phyloP scores from a whole-genome alignment of 2,797 vertebrate species.

The Tragelaphus eurycerus region DNA sequence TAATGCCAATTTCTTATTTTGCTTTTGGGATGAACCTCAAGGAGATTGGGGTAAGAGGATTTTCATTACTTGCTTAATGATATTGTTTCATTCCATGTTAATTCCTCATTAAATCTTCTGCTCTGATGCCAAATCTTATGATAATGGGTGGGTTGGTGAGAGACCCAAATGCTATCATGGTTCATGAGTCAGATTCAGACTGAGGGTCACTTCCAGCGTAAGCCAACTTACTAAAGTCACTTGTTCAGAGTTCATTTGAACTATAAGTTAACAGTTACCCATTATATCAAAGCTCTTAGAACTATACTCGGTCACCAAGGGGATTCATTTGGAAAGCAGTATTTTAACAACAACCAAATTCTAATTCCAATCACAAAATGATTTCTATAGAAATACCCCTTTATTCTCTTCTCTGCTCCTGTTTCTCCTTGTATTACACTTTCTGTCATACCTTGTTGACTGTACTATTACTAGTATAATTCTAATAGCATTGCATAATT shows the following conservation, averaged over 20 bases:
- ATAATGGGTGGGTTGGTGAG: background rate
- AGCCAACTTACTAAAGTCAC: background rate
- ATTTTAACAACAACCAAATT: background rate
- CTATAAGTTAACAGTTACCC: background rate
- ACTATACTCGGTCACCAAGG: background rate
- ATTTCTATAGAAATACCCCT: background rate
- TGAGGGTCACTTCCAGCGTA: background rate
- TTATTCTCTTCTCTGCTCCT: background rate
- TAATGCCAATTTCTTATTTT: background rate
- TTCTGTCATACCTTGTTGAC: background rate
- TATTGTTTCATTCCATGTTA: background rate
- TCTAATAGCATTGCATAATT: background rate
- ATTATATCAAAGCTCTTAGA: background rate
- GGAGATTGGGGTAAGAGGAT: background rate
- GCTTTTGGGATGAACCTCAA: background rate
- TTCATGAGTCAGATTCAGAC: background rate
- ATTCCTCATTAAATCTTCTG: background rate
- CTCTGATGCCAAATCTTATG: background rate
- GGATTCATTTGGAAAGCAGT: background rate
- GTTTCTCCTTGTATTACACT: background rate
- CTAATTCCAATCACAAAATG: background rate
- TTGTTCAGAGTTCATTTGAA: background rate
- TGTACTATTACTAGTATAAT: background rate
- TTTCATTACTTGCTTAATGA: background rate
- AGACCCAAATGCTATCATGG: background rate